Evolutionary conservation across 1,140 invertebrate genomes (phyloP), one percentile per base, ranked within the genome.

Genomic region (Pseudobourletiella spinata): DNA sequence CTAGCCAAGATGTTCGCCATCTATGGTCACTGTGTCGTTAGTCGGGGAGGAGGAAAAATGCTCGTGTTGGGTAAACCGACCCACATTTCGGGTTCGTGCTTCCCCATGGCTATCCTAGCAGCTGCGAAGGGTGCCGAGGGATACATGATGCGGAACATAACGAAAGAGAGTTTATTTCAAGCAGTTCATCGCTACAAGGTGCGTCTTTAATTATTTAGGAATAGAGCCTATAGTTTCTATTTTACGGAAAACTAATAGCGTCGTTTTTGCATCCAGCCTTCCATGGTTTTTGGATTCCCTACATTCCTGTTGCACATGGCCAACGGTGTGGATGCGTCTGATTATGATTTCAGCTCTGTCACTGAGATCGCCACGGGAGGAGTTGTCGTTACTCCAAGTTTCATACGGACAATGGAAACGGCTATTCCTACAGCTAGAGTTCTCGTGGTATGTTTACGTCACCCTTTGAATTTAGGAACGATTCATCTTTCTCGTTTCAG

Each of bases 291-390:
- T 20, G 43, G 50, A 2, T 60, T 64, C 43, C 63, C 63, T 15
- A 64, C 59, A 28, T 64, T 28, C 25, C 16, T 64, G 15, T 22
- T 58, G 3, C 28, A 25, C 24, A 22, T 64, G 24, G 57, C 43
- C 2, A 44, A 55, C 52, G 30, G 60, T 25, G 48, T 52, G 2
- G 57, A 55, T 3, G 51, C 35, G 1, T 20, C 1, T 1, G 25
- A 56, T 22, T 48, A 64, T 48, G 42, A 59, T 30, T 20, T 44
- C 4, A 22, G 20, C 4, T 46, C 57, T n/a, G 2, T 64, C 1
- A 16, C 42, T 11, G 58, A 30, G 18, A 20, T 56, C 2, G 26
- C 29, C 2, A 55, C 57, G 3, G 57, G 57, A 3, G 63, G 63
- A 3, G 48, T 54, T 35, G 43, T 56, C 11, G 28, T 64, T 30